phyloP scores from a whole-genome alignment of 2,797 vertebrate genomes.

The Cirrhinus mrigala region DNA sequence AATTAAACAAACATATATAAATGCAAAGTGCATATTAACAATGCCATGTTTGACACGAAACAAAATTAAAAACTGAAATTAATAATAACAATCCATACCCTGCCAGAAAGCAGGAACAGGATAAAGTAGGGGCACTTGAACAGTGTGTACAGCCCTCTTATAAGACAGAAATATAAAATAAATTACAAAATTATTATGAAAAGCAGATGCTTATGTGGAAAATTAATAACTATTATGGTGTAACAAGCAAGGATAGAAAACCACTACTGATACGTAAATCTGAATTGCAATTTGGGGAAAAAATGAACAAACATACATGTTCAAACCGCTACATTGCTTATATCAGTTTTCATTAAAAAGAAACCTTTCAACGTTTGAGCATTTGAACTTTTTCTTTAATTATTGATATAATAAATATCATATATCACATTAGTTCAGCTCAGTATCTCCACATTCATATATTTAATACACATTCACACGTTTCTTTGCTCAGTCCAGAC shows the following conservation, averaged over 20 bases:
- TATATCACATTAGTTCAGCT: neutral
- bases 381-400: neutral
- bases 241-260: neutral
- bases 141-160: slow-evolving; percentile 26
- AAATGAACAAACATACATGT: neutral
- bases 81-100: neutral
- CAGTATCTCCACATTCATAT: neutral
- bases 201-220: neutral
- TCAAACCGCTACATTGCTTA: neutral
- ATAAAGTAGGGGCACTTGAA: slow-evolving; percentile 15
- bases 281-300: neutral
- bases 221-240: neutral
- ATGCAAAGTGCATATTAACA: slow-evolving; percentile 1
- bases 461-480: neutral
- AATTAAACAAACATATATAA: slow-evolving; percentile 1
- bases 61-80: neutral
- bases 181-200: neutral
- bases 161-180: slow-evolving; percentile 5
- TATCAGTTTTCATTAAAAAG: neutral
- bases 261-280: neutral
- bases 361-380: neutral
- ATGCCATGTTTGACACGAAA: neutral
- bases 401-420: neutral
- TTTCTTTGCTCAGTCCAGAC: neutral
- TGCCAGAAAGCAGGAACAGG: neutral